A percentile compares a stretch with the other conserved stretches of the same genome.
These are phyloP conservation scores for Myopa testacea DNA, from an alignment of 2,888 invertebrate species.

Conservation along the genomic window DNA sequence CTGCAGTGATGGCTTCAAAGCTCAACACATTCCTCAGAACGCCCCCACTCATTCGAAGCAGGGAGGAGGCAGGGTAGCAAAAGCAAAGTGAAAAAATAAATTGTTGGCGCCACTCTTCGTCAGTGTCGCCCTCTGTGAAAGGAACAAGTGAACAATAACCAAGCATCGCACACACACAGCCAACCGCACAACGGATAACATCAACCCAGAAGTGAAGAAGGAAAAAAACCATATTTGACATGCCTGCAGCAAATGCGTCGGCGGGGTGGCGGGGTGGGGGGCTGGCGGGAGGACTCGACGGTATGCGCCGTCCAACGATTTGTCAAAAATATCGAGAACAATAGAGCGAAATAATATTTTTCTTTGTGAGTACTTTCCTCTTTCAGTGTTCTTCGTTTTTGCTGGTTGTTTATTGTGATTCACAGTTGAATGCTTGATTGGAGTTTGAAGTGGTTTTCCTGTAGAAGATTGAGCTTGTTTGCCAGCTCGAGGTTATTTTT, in stretches of 20 bases:
- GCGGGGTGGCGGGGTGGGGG: not conserved
- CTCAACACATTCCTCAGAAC: slow-evolving; percentile 2
- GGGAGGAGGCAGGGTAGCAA: not conserved
- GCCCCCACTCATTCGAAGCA: not conserved
- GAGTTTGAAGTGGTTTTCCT: slow-evolving; percentile 63
- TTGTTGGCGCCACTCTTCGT: slow-evolving; percentile 36
- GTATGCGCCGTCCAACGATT: slow-evolving; percentile 27
- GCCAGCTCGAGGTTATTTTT: slow-evolving; percentile 31
- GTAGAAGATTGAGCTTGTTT: slow-evolving; percentile 31
- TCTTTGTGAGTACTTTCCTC: slow-evolving; percentile 35
- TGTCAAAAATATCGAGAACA: slow-evolving; percentile 51
- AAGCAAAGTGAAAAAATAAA: slow-evolving; percentile 30
- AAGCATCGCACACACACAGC: not conserved
- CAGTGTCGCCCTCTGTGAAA: slow-evolving; percentile 27
- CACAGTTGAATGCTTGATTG: slow-evolving; percentile 66
- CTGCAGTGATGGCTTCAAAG: slow-evolving; percentile 37
- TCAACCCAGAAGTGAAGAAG: not conserved
- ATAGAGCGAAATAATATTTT: slow-evolving; percentile 58
- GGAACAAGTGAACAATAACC: slow-evolving; percentile 32
- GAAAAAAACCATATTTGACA: slow-evolving; percentile 21
- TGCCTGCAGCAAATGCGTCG: not conserved
- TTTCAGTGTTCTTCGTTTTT: slow-evolving; percentile 38
- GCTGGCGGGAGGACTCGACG: not conserved
- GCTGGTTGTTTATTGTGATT: slow-evolving; percentile 64
- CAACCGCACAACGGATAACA: slow-evolving; percentile 11